Conservation (phyloP, 2,113 vertebrate species). For the Progne subis region DNA sequence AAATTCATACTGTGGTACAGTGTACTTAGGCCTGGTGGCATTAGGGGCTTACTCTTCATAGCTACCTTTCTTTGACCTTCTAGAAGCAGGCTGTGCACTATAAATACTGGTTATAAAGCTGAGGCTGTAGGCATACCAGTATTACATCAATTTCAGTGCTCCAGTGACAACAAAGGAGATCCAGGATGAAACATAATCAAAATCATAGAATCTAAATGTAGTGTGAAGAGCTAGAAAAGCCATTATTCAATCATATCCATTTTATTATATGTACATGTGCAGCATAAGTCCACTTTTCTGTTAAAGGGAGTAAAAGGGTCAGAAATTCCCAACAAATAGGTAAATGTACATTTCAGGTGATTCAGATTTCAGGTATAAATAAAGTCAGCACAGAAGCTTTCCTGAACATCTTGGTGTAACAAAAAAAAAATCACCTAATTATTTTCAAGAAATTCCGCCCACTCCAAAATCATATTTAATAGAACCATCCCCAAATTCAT, state of each 20-base stretch:
- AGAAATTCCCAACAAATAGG: not conserved
- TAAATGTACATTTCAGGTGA: not conserved
- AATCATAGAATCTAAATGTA: not conserved
- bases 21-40: not conserved
- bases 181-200: not conserved
- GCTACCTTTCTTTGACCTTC: slow-evolving; percentile 46
- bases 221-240: not conserved
- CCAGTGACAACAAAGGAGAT: slow-evolving; percentile 4
- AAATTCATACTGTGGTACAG: not conserved
- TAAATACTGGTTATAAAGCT: slow-evolving; percentile 42
- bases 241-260: not conserved
- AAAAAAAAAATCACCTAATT: not conserved
- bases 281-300: not conserved
- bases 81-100: not conserved
- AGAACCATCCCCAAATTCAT: not conserved
- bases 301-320: not conserved
- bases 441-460: not conserved
- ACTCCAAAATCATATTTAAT: not conserved
- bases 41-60: not conserved
- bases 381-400: not conserved
- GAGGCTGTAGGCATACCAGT: not conserved
- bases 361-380: not conserved
- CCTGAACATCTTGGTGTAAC: not conserved
- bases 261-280: not conserved
- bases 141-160: not conserved